Percentiles rank a stretch among this genome's conserved stretches.
Evolutionary conservation across 2,888 invertebrate species (phyloP).

Genomic region (Unio pictorum): DNA sequence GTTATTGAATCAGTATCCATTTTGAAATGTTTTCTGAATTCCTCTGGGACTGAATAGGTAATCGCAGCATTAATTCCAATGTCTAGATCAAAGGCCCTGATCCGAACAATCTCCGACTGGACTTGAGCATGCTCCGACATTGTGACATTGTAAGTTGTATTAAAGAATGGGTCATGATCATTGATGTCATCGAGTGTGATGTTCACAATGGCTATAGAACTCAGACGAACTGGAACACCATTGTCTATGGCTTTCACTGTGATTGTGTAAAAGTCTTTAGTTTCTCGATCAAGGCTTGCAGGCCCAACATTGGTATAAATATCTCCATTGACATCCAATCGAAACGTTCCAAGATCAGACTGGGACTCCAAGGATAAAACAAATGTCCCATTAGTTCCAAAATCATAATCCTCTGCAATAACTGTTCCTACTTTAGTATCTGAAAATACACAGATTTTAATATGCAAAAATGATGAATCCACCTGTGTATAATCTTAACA

Average conservation of each 20-base stretch:
- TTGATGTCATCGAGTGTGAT: slow-evolving; percentile 99
- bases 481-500: too few species aligned
- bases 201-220: slow-evolving; percentile 93
- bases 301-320: slow-evolving; percentile 45
- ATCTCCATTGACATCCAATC: slow-evolving; percentile 40
- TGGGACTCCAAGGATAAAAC: slow-evolving; percentile 10
- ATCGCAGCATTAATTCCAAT: slow-evolving; percentile 89
- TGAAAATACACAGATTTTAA: slow-evolving; percentile 6
- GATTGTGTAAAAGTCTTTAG: slow-evolving; percentile 80
- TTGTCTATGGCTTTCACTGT: slow-evolving; percentile 93
- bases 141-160: slow-evolving; percentile 11
- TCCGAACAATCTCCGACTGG: slow-evolving; percentile 15
- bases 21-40: slow-evolving; percentile 12
- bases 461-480: too few species aligned
- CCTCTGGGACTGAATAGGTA: slow-evolving; percentile 31
- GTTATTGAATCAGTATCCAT: slow-evolving; percentile 14
- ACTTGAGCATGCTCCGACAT: slow-evolving; percentile 17
- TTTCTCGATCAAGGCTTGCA: slow-evolving; percentile 61
- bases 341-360: slow-evolving; percentile 27
- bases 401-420: slow-evolving; percentile 33
- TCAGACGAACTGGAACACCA: slow-evolving; percentile 30
- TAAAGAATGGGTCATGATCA: slow-evolving; percentile 98
- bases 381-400: slow-evolving; percentile 26
- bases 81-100: slow-evolving; percentile 96
- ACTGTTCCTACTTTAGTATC: slow-evolving; percentile 24